Conservation (phyloP, 2,888 invertebrate genomes). For the Latrodectus elegans region DNA sequence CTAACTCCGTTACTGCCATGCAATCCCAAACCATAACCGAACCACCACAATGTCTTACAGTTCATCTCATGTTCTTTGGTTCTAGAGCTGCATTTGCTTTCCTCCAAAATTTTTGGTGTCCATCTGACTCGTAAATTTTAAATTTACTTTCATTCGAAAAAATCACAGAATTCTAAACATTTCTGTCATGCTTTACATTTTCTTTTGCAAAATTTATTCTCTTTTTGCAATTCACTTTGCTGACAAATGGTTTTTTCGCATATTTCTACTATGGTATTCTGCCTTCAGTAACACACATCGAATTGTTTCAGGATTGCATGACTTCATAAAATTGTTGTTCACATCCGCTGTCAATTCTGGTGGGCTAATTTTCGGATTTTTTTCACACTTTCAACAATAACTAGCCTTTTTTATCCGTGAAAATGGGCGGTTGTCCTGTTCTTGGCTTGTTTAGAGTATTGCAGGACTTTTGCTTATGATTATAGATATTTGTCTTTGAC, state of each 20-base stretch:
- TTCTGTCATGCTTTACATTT: background rate
- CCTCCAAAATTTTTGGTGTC: too few relatives aligned
- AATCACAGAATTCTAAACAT: background rate
- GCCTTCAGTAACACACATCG: background rate
- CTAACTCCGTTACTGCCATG: too few relatives aligned
- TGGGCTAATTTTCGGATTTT: background rate
- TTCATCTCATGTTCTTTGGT: conserved; percentile 22
- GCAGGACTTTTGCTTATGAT: background rate
- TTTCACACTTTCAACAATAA: background rate
- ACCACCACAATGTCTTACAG: background rate
- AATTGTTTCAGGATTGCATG: background rate
- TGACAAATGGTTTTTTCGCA: background rate
- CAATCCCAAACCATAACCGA: too few relatives aligned
- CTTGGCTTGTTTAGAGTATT: too few relatives aligned
- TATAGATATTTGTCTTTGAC: background rate
- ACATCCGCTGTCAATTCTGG: background rate
- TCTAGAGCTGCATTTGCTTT: too few relatives aligned
- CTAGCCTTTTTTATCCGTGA: background rate
- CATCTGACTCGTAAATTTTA: too few relatives aligned
- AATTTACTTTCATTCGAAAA: background rate
- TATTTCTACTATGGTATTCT: background rate
- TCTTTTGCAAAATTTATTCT: too few relatives aligned
- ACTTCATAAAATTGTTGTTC: background rate
- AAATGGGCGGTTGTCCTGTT: too few relatives aligned
- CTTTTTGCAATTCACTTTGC: background rate